Evolutionary conservation across 2,797 vertebrate species (phyloP).

Genomic region (Enteromius viviparus): DNA sequence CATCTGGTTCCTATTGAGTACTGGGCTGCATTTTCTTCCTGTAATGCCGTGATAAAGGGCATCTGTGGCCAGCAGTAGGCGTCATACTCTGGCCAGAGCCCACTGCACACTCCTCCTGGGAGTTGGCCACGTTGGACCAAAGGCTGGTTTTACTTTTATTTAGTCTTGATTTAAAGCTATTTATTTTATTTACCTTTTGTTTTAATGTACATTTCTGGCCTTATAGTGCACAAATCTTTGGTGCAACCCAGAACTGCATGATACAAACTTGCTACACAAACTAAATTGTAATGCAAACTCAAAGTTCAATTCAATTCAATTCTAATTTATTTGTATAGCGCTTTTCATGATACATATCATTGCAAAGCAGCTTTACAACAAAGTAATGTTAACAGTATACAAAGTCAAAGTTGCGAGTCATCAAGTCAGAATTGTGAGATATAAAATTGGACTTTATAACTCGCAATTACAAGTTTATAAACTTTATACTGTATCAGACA

Average conservation of each 20-base stretch:
- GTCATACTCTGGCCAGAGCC: conserved; percentile 60
- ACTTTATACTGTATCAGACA: too few species aligned
- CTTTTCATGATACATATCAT: too few species aligned
- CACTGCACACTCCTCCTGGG: conserved; percentile 14
- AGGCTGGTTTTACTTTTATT: background rate
- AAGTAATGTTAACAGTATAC: too few species aligned
- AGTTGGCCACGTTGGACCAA: conserved; percentile 10
- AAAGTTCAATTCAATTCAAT: too few species aligned
- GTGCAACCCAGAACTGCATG: background rate
- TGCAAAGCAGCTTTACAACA: too few species aligned
- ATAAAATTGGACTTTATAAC: too few species aligned
- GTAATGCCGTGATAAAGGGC: conserved; percentile 72
- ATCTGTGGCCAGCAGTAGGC: conserved; percentile 70
- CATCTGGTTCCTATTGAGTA: conserved; percentile 81
- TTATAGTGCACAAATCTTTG: background rate
- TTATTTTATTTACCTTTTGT: background rate
- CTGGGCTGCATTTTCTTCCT: conserved; percentile 67
- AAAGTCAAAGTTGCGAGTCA: too few species aligned
- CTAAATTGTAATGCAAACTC: too few species aligned
- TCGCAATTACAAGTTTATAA: too few species aligned
- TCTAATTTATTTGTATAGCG: too few species aligned
- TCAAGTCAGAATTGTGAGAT: too few species aligned
- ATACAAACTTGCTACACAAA: too few species aligned
- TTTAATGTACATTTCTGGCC: background rate
- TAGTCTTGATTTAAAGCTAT: background rate